A percentile compares a stretch with the other conserved stretches of the same genome.
Conservation (phyloP, 53 echinoderm and acorn worm genomes). For the Holothuria scabra region DNA sequence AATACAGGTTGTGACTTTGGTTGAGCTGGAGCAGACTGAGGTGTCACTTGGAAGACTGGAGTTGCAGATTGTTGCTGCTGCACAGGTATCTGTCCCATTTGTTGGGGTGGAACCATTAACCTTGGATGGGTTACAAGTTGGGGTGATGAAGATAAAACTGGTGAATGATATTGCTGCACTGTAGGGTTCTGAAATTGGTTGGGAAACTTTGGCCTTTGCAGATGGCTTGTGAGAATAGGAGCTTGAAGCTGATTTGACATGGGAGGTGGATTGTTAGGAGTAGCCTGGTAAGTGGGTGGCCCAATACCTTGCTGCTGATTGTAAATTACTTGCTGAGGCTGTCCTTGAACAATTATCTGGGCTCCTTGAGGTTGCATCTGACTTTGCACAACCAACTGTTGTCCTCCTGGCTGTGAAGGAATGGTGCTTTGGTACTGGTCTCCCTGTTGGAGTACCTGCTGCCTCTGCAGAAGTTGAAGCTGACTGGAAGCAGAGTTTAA, state of each 20-base stretch:
- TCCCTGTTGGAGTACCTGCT: conserved; percentile 65
- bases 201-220: not conserved
- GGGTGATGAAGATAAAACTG: not conserved
- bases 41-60: conserved; percentile 53
- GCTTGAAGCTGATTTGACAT: conserved; percentile 13
- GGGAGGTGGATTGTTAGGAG: not conserved
- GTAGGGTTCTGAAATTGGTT: conserved; percentile 5
- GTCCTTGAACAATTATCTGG: conserved; percentile 21
- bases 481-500: conserved; percentile 38
- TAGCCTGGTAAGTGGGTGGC: conserved; percentile 4
- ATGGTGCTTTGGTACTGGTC: conserved; percentile 53
- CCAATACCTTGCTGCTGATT: conserved; percentile 37
- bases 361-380: conserved; percentile 4
- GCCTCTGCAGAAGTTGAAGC: conserved; percentile 61
- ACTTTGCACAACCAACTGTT: conserved; percentile 8
- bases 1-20: conserved; percentile 75
- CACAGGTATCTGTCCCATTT: conserved; percentile 50
- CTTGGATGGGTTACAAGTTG: not conserved
- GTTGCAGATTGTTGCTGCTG: conserved; percentile 45
- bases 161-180: not conserved
- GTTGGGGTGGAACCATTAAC: conserved; percentile 26
- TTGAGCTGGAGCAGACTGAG: conserved; percentile 45
- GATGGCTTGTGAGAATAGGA: conserved; percentile 29
- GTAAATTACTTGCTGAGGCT: conserved; percentile 22
- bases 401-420: conserved; percentile 46